A percentile compares a stretch with the other conserved stretches of the same genome.
Conservation (phyloP, 1,140 invertebrate species). For the Drosophila albomicans region DNA sequence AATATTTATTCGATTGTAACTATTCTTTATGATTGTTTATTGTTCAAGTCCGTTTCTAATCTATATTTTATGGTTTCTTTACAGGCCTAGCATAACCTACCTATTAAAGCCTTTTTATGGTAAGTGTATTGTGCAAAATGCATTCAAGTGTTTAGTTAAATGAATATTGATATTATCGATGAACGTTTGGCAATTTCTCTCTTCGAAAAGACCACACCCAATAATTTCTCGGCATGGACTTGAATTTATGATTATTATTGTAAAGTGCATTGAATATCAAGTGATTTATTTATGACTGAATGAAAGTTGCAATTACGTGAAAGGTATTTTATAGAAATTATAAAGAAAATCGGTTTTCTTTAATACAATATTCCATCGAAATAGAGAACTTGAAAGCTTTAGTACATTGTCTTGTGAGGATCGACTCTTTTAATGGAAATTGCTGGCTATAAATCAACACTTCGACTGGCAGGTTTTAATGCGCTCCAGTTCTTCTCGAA, state of each 20-base stretch:
- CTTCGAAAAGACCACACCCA: slow-evolving; percentile 22
- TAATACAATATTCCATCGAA: not conserved
- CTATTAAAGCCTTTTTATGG: slow-evolving; percentile 57
- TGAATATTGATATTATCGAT: slow-evolving; percentile 4
- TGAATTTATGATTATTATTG: slow-evolving; percentile 41
- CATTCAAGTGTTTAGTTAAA: not conserved
- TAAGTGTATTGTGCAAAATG: slow-evolving; percentile 45
- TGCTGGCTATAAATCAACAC: slow-evolving; percentile 30
- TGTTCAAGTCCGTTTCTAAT: slow-evolving; percentile 30
- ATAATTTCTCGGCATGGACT: slow-evolving; percentile 5
- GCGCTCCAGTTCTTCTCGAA: slow-evolving; percentile 44
- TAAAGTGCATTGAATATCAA: slow-evolving; percentile 35
- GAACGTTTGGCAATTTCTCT: slow-evolving; percentile 36
- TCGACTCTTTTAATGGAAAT: not conserved
- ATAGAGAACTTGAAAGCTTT: no score
- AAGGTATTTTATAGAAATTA: not conserved
- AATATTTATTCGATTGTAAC: slow-evolving; percentile 3
- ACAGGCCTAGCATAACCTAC: slow-evolving; percentile 33
- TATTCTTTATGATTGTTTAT: slow-evolving; percentile 1
- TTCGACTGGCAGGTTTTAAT: slow-evolving; percentile 36
- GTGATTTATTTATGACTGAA: slow-evolving; percentile 40
- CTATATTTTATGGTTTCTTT: slow-evolving; percentile 30
- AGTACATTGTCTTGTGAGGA: no score
- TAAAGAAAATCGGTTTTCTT: not conserved
- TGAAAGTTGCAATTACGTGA: slow-evolving; percentile 36